Evolutionary conservation across 1,140 invertebrate genomes (phyloP).

Genomic region (Cephus cinctus): DNA sequence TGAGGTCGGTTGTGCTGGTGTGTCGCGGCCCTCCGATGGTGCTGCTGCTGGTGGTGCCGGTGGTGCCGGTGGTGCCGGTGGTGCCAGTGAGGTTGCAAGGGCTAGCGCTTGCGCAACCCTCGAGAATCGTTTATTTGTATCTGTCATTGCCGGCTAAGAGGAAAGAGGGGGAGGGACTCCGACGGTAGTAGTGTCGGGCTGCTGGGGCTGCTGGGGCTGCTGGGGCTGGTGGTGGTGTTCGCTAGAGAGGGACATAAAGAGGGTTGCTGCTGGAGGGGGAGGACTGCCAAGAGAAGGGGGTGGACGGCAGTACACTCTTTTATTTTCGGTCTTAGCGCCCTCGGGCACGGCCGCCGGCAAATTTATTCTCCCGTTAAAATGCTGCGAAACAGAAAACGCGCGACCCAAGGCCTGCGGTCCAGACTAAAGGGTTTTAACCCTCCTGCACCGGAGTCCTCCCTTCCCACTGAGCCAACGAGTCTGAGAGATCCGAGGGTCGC

Average conservation of each 20-base stretch:
- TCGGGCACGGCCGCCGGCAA: conserved; percentile 26
- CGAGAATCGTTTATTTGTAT: conserved; percentile 53
- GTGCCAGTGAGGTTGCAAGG: too few relatives aligned
- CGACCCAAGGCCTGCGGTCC: conserved; percentile 44
- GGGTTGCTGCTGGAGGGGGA: conserved; percentile 16
- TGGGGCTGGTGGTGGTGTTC: not conserved
- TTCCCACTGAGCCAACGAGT: not conserved
- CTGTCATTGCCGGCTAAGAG: conserved; percentile 49
- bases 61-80: too few relatives aligned
- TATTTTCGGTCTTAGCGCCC: too few relatives aligned
- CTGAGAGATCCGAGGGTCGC: not conserved
- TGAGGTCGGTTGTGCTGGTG: not conserved
- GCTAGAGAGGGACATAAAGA: too few relatives aligned
- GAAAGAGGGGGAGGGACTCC: conserved; percentile 6
- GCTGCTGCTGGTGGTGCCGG: too few relatives aligned
- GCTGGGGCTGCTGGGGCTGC: not conserved
- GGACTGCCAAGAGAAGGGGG: too few relatives aligned
- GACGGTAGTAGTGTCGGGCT: conserved; percentile 17
- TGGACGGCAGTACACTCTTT: too few relatives aligned
- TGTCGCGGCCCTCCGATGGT: too few relatives aligned
- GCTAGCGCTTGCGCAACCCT: conserved; percentile 37
- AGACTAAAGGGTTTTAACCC: conserved; percentile 50
- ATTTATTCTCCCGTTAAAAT: conserved; percentile 43
- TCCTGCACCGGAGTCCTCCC: not conserved
- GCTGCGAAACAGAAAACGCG: conserved; percentile 39